A percentile compares a stretch with the other conserved stretches of the same genome.
phyloP scores from a whole-genome alignment of 2,113 vertebrate species.

The Lepus europaeus region DNA sequence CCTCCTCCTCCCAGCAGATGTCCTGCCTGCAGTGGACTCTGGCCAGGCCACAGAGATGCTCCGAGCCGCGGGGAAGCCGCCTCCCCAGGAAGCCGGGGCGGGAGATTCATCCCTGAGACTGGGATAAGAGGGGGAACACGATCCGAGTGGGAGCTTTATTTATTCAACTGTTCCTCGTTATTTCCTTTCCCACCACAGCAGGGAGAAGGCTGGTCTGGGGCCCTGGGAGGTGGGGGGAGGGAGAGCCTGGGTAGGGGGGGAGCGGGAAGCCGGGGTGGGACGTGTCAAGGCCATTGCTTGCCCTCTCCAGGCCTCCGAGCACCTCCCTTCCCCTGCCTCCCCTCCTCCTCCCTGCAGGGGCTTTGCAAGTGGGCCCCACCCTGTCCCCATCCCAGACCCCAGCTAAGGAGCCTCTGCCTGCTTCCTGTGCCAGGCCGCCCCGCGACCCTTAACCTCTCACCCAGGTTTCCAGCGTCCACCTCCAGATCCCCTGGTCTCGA shows the following conservation, averaged over 20 bases:
- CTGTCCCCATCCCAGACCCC: no score
- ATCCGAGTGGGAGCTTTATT: neutral
- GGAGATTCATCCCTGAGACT: neutral
- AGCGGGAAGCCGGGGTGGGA: no score
- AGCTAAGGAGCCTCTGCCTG: no score
- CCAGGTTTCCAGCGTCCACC: neutral
- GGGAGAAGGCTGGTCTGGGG: neutral
- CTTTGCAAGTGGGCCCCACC: no score
- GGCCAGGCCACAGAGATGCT: no score
- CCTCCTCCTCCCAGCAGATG: neutral
- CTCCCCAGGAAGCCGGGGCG: neutral
- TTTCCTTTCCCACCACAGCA: neutral
- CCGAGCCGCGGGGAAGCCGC: neutral
- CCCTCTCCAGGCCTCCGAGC: neutral
- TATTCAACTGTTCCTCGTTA: neutral
- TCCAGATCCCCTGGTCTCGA: neutral
- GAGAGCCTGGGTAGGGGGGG: rapidly evolving
- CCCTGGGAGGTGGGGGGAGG: neutral
- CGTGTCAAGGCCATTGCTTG: no score
- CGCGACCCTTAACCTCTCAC: rapidly evolving
- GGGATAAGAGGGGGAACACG: neutral
- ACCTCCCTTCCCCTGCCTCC: no score
- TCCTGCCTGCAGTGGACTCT: no score
- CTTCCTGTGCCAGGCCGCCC: rapidly evolving
- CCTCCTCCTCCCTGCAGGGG: no score